These are phyloP conservation scores for Limanda limanda DNA, from an alignment of 2,113 vertebrate species.

Conservation along the genomic window DNA sequence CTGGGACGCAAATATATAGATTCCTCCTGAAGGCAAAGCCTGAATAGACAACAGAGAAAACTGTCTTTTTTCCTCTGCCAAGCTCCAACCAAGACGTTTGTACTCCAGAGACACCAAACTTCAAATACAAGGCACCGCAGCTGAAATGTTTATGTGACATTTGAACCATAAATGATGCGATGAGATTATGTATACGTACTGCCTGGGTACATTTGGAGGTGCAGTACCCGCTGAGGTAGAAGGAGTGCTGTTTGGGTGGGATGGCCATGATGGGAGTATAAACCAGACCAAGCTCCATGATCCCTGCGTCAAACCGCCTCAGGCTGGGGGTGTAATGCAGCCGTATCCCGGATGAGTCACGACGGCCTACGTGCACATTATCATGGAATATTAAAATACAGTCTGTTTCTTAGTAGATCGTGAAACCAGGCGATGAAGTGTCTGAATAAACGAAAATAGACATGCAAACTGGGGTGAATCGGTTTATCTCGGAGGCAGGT, in stretches of 20 bases:
- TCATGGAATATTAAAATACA: neutral
- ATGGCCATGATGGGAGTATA: slow-evolving; percentile 95
- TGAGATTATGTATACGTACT: slow-evolving; percentile 78
- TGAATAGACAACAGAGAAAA: slow-evolving; percentile 51
- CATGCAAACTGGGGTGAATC: neutral
- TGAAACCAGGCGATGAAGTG: neutral
- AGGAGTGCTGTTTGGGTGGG: slow-evolving; percentile 85
- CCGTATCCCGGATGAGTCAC: slow-evolving; percentile 91
- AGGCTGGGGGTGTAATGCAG: slow-evolving; percentile 87
- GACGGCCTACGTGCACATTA: slow-evolving; percentile 78
- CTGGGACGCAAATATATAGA: slow-evolving; percentile 95
- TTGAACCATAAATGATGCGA: no score
- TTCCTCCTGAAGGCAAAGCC: slow-evolving; percentile 88
- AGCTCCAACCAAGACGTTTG: neutral
- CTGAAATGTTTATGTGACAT: no score
- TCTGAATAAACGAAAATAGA: neutral
- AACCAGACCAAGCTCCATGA: slow-evolving; percentile 96
- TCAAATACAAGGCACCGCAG: neutral
- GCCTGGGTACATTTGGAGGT: slow-evolving; percentile 89
- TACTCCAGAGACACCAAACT: slow-evolving; percentile 14
- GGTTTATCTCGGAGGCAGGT: neutral
- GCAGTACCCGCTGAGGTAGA: slow-evolving; percentile 92
- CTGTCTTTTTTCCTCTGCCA: neutral
- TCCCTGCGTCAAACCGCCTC: slow-evolving; percentile 87
- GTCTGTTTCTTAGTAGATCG: neutral